Conservation (phyloP, 2,797 vertebrate species). For the Cossypha heuglini region DNA sequence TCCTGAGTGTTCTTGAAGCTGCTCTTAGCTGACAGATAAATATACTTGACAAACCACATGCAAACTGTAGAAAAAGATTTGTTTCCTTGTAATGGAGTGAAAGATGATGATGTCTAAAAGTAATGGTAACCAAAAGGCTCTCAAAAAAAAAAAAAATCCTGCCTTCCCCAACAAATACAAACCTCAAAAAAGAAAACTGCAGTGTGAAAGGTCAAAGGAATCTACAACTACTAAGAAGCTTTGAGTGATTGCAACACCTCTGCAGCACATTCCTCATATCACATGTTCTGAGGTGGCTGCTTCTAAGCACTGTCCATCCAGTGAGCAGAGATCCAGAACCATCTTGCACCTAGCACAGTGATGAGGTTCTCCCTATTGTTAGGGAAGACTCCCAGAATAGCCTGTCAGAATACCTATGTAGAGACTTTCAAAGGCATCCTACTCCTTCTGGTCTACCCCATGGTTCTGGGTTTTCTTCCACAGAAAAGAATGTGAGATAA, state of each 20-base stretch:
- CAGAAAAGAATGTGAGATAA: neutral
- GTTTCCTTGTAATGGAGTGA: neutral
- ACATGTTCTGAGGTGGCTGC: fast-evolving
- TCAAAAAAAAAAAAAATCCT: neutral
- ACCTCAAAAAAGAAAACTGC: neutral
- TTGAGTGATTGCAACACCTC: neutral
- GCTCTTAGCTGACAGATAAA: neutral
- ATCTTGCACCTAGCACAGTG: too few species aligned
- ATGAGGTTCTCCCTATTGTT: neutral
- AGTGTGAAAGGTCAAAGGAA: neutral
- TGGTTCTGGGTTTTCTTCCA: neutral
- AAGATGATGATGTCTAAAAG: neutral
- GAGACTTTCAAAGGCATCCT: neutral
- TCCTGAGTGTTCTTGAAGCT: neutral
- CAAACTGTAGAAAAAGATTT: neutral
- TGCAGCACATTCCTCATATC: neutral
- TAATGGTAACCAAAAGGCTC: neutral
- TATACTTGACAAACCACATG: neutral
- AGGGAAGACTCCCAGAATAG: neutral
- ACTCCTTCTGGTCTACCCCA: neutral
- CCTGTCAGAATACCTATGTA: neutral
- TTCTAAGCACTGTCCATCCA: neutral
- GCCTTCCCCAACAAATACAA: neutral
- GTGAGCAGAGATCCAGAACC: neutral
- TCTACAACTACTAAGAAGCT: neutral